Conservation (phyloP, 2,113 vertebrate genomes). For the Serilophus lunatus region DNA sequence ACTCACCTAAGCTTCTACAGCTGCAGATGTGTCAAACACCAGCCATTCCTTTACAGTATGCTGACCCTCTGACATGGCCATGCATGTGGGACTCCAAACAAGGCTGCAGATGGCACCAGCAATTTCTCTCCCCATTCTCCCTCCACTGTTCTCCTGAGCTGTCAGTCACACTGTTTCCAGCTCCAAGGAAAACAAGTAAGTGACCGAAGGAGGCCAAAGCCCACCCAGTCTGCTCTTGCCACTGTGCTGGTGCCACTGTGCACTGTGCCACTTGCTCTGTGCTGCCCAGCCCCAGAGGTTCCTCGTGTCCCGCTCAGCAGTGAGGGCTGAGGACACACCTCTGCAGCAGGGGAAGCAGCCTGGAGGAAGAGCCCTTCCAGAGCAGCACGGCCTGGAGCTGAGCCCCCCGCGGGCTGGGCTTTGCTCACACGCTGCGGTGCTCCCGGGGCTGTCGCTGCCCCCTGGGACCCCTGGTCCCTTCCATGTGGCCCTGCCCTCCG, state of each 20-base stretch:
- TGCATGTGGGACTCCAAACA: background rate
- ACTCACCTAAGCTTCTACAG: background rate
- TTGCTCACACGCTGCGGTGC: background rate
- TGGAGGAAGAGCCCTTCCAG: background rate
- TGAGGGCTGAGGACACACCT: background rate
- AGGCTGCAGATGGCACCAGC: background rate
- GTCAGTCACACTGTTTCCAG: background rate
- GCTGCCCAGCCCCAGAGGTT: background rate
- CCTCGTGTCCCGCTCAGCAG: background rate
- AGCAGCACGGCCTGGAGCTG: background rate
- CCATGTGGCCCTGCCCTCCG: too few relatives aligned
- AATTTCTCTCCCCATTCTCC: background rate
- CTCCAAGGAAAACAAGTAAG: background rate
- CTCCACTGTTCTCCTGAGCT: background rate
- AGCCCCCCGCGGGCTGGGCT: rapidly evolving
- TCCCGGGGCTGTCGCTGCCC: too few relatives aligned
- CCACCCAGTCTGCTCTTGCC: background rate
- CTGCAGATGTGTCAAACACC: background rate
- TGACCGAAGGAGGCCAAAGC: background rate
- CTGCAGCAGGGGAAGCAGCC: background rate
- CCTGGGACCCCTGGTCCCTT: too few relatives aligned
- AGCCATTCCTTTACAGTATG: background rate
- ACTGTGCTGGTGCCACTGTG: rapidly evolving
- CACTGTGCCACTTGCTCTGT: too few relatives aligned
- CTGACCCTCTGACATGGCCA: background rate